Evolutionary conservation across 1,140 invertebrate species (phyloP), one percentile per base, ranked within the genome.

Genomic region (Heterodera carotae): DNA sequence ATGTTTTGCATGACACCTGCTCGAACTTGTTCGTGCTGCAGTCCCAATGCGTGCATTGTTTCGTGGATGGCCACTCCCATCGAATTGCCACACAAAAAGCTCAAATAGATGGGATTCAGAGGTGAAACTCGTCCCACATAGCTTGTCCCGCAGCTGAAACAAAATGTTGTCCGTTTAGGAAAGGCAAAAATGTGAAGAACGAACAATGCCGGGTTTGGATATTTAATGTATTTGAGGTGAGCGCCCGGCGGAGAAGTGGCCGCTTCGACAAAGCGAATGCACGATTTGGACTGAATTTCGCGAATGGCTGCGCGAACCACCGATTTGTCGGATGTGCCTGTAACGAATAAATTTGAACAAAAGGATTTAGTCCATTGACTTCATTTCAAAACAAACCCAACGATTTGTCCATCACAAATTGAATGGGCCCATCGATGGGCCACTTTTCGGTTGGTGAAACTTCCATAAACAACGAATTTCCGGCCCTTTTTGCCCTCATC

Each of bases 11-110:
- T 43, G 15, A 43, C 33, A 60, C 71, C 71, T 2, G 56, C 25
- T 18, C 91, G 86, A 68, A 89, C 88, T 69, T 91, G 91, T 73
- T 91, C 91, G 67, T 91, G 91, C 77, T 86, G 89, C 10, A 91
- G 86, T 4, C 91, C 91, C 34, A 79, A 39, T 31, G 78, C 79
- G 64, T 79, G 78, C 39, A 79, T 22, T 25, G 76, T 81, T 66
- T 79, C 78, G 64, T 79, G 78, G 22, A 81, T 86, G 7, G 90
- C 88, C 1, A 89, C 87, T 18, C 90, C 91, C 6, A 56, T 67
- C 8, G 71, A 27, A 59, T 87, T 64, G 25, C 62, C 12, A 53
- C 73, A 77, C 15, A 80, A 34, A 59, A 81, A 79, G 29, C 33
- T 43, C 43, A 86, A 56, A 66, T 85, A 86, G 48, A 86, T 77